A percentile compares a stretch with the other conserved stretches of the same genome.
These are phyloP conservation scores for Acestrorhynchus altus DNA, from an alignment of 2,797 vertebrate genomes.

Conservation along the genomic window DNA sequence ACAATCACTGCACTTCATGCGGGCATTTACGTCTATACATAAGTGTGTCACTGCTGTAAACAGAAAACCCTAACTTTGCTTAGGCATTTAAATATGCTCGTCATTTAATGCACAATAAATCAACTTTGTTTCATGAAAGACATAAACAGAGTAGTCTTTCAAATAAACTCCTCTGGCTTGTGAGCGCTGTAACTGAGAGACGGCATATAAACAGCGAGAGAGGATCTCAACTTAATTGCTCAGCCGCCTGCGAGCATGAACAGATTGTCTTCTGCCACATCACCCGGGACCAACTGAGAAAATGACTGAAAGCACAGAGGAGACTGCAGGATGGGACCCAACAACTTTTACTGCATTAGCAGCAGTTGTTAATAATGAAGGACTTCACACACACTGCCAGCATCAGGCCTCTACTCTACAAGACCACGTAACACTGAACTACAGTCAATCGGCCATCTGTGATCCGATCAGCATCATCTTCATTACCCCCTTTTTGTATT, in stretches of 20 bases:
- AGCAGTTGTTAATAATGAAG: not conserved
- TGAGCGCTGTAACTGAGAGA: not conserved
- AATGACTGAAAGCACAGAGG: conserved; percentile 6
- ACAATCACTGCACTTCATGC: too few species aligned
- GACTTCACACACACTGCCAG: not conserved
- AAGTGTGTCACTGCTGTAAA: not conserved
- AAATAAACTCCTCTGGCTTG: not conserved
- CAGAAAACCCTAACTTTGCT: not conserved
- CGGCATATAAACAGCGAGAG: not conserved
- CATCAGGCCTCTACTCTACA: not conserved
- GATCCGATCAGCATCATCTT: too few species aligned
- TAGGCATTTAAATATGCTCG: not conserved
- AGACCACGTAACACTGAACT: not conserved
- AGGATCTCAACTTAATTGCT: conserved; percentile 2
- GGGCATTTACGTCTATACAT: not conserved
- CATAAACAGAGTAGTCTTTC: too few species aligned
- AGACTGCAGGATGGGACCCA: not conserved
- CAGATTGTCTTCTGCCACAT: conserved; percentile 1
- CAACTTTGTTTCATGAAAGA: not conserved
- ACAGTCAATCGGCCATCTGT: too few species aligned
- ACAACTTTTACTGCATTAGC: not conserved
- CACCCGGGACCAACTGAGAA: not conserved
- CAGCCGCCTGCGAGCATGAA: conserved; percentile 1
- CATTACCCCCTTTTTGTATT: too few species aligned
- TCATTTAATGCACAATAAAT: not conserved